These are phyloP conservation scores for Dasyprocta punctata DNA, from an alignment of 2,113 vertebrate genomes.

Conservation along the genomic window DNA sequence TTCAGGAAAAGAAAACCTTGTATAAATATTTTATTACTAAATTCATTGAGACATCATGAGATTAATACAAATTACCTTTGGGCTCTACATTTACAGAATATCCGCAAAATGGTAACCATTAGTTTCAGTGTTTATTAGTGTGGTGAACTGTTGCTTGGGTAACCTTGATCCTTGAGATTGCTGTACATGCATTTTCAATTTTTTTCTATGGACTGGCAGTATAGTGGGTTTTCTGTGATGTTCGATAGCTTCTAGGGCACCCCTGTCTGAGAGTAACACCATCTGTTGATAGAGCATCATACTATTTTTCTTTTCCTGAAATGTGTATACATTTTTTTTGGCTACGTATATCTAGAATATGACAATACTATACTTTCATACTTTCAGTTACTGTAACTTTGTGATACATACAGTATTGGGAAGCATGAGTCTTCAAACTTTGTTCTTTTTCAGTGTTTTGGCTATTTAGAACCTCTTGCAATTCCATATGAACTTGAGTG, in stretches of 20 bases:
- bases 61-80: neutral
- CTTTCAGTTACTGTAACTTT: neutral
- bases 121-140: neutral
- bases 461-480: neutral
- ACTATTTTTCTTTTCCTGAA: neutral
- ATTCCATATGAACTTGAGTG: constrained; percentile 19
- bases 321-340: neutral
- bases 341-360: neutral
- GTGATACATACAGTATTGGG: neutral
- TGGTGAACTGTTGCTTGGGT: neutral
- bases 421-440: neutral
- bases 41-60: neutral
- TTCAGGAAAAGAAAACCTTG: neutral
- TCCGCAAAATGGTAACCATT: neutral
- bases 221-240: neutral
- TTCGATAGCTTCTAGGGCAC: neutral
- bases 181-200: neutral
- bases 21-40: neutral
- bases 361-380: neutral
- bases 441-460: neutral
- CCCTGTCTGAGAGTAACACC: neutral
- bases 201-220: neutral
- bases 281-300: neutral
- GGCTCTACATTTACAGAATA: neutral
- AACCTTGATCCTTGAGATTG: neutral